Base-by-base conservation (phyloP, 2,888 invertebrate species). In the Eristalinus sepulchralis region DNA sequence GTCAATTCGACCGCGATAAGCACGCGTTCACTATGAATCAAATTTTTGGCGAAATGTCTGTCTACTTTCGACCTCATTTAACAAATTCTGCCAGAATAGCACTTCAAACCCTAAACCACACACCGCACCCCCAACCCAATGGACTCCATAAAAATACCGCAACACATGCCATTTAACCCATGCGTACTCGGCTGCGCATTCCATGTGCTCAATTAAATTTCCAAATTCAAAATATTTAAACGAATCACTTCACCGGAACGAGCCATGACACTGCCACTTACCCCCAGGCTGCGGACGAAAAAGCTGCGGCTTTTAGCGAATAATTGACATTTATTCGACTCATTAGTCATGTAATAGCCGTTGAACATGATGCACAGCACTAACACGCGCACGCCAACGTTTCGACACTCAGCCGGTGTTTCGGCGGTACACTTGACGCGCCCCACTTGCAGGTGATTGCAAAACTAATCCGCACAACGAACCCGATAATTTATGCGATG, bases 321-420 rank as follows among this genome's bases (percentile, higher is more conserved):
- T 79, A 86, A 83, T 86, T 86, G 86, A 83, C 83, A 86, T 83
- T 86, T 83, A 86, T 83, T 75, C 78, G 86, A 83, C 78, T 83
- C 86, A 86, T 86, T 83, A 86, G 75, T 83, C 78, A 86, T 86
- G 83, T 79, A 83, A 83, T 79, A 86, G 78, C 86, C 78, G 73
- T 75, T 78, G 75, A 83, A 86, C 86, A 86, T 86, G 67, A 55
- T 83, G 57, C 76, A 67, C 76, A 59, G 53, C 75, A 70, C 22
- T 6, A 0, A 47, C 31, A 47, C 57, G 6, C 63, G 11, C 57
- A 57, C n/a, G 10, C 10, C 55, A 17, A 36, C 60, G 39, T 60
- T 59, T 53, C 36, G 9, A 17, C 57, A 27, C 59, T 70, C 66
- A 53, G 72, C 36, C 34, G 67, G 47, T 66, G 39, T 17, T 0